Evolutionary conservation across 1,140 invertebrate species (phyloP), one percentile per base, ranked within the genome.

Genomic region (Eueides isabella): DNA sequence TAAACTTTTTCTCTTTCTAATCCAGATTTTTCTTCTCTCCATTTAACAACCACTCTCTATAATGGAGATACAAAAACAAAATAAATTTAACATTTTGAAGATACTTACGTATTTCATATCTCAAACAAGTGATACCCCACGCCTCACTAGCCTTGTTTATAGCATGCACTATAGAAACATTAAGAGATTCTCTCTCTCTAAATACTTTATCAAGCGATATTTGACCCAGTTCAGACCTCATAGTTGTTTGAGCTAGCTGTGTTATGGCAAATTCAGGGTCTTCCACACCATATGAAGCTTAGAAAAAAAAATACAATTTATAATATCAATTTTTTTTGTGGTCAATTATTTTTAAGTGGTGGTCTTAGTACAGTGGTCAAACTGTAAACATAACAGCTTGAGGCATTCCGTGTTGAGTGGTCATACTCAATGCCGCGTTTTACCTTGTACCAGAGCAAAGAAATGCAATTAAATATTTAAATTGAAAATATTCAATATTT

Each of bases 191-290:
- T 89, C 99, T 95, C 93, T 99, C 99, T 78, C 97, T 95, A 86
- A 99, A 99, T 0, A 99, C 98, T 89, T 98, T 98, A 88, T 99
- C 99, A 76, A 99, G 91, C n/a, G 97, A 96, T 88, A 99, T 99
- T 95, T 99, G 99, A 76, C 99, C 99, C 31, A 99, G 94, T 92
- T 99, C 99, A 5, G 99, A 99, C 90, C 97, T 96, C 99, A 99
- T 99, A 12, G 99, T 99, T 0, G 99, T 99, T 94, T 99, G 99
- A 0, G 99, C 99, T 48, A 99, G 94, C 92, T 99, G 99, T 48
- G 98, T 99, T 69, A 99, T 98, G 5, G 99, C 99, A 96, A 99
- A 99, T 93, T 99, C 99, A 19, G 99, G 98, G 94, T 99, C 99
- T 94, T 99, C 98, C 29, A 99, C 99, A 33, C 99, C 99, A 94